Conservation (phyloP, 2,888 invertebrate species). For the Spodoptera picta region DNA sequence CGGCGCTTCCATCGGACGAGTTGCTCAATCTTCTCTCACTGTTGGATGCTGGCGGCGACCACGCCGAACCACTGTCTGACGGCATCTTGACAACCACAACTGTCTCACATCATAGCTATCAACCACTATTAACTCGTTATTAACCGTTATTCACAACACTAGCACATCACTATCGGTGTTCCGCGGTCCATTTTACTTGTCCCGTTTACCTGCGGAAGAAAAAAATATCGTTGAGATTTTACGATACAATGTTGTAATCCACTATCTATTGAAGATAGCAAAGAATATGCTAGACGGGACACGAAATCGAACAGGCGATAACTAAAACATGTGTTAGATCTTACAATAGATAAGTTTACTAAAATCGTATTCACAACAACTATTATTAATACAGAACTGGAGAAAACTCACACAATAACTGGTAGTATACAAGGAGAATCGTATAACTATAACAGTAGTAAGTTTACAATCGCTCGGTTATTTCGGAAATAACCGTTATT, state of each 20-base stretch:
- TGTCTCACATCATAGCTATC: conserved; percentile 80
- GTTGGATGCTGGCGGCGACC: conserved; percentile 85
- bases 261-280: conserved; percentile 36
- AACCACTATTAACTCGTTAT: conserved; percentile 61
- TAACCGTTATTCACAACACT: conserved; percentile 74
- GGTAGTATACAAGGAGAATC: conserved; percentile 38
- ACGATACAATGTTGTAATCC: conserved; percentile 38
- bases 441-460: conserved; percentile 68
- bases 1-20: conserved; percentile 86
- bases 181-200: conserved; percentile 74
- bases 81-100: conserved; percentile 80
- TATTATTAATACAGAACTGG: conserved; percentile 4
- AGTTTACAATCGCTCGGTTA: conserved; percentile 78
- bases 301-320: conserved; percentile 41
- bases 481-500: conserved; percentile 74
- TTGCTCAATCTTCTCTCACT: conserved; percentile 86
- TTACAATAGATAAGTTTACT: conserved; percentile 17
- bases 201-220: conserved; percentile 76
- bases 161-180: conserved; percentile 75
- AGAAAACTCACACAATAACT: conserved; percentile 53
- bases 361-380: conserved; percentile 10
- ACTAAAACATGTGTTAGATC: conserved; percentile 43
- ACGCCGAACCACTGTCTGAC: conserved; percentile 85
- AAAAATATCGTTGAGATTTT: conserved; percentile 45
- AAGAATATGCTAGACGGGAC: conserved; percentile 43